These are phyloP conservation scores for Megalops cyprinoides DNA, from an alignment of 2,797 vertebrate species.

Conservation along the genomic window DNA sequence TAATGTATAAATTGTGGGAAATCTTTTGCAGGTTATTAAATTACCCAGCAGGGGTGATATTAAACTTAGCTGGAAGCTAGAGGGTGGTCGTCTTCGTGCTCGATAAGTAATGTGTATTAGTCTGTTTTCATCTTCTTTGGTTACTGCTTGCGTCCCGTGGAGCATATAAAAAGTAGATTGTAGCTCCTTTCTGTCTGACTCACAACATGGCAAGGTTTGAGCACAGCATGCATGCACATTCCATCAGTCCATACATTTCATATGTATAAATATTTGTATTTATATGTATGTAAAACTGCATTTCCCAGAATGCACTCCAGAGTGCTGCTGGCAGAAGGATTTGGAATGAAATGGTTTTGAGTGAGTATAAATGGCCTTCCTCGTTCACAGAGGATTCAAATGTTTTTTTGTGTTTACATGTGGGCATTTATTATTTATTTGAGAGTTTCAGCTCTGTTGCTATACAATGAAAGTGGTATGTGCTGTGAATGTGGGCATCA, in stretches of 20 bases:
- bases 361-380: neutral
- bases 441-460: neutral
- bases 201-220: too few relatives aligned
- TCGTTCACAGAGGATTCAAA: neutral
- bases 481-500: neutral
- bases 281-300: too few relatives aligned
- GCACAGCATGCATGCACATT: too few relatives aligned
- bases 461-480: neutral
- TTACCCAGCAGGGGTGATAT: slow-evolving; percentile 18
- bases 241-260: too few relatives aligned
- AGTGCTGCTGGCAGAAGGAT: too few relatives aligned
- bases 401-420: neutral
- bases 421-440: neutral
- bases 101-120: slow-evolving; percentile 1
- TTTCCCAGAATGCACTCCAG: too few relatives aligned
- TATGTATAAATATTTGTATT: too few relatives aligned
- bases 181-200: neutral
- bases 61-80: slow-evolving; percentile 9
- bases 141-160: neutral
- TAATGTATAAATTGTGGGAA: neutral
- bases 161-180: neutral
- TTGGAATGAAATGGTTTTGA: too few relatives aligned
- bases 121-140: neutral
- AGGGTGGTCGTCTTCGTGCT: neutral
- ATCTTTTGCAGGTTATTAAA: slow-evolving; percentile 12